Percentiles rank a stretch among this genome's conserved stretches.
Evolutionary conservation across 2,113 vertebrate genomes (phyloP).

Genomic region (Heterotilapia buettikoferi): DNA sequence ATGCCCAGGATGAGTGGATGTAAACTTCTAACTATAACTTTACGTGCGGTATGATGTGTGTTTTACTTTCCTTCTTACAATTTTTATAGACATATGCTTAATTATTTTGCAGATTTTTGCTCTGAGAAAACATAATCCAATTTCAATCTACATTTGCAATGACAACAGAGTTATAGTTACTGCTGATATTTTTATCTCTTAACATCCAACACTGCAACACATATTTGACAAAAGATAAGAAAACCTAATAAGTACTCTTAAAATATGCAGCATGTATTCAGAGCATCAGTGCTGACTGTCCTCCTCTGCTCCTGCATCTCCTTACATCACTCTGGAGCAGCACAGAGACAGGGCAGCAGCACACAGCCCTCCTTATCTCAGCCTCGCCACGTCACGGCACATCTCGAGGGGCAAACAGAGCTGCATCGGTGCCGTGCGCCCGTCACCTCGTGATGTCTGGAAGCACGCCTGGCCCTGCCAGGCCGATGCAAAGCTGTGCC

Average conservation of each 20-base stretch:
- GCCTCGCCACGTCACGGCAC: not conserved
- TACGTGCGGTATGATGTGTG: not conserved
- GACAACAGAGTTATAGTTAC: not conserved
- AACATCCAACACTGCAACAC: not conserved
- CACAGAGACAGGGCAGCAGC: constrained; percentile 7
- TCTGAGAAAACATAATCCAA: not conserved
- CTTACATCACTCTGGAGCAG: constrained; percentile 15
- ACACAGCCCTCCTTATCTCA: constrained; percentile 35
- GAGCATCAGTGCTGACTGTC: not conserved
- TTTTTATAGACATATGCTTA: not conserved
- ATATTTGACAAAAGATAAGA: not conserved
- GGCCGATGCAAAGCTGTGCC: not conserved
- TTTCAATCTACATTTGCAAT: not conserved
- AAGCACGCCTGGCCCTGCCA: not conserved
- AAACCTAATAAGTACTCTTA: not conserved
- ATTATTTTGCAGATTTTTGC: not conserved
- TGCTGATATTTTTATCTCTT: not conserved
- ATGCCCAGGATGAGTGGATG: not conserved
- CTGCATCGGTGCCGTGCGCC: not conserved
- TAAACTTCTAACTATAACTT: not conserved
- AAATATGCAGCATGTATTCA: not conserved
- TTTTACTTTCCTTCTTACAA: not conserved
- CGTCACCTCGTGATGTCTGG: constrained; percentile 2
- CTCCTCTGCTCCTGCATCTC: not conserved
- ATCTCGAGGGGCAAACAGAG: not conserved